phyloP scores from a whole-genome alignment of 1,140 invertebrate species.

The Heliconius hewitsoni region DNA sequence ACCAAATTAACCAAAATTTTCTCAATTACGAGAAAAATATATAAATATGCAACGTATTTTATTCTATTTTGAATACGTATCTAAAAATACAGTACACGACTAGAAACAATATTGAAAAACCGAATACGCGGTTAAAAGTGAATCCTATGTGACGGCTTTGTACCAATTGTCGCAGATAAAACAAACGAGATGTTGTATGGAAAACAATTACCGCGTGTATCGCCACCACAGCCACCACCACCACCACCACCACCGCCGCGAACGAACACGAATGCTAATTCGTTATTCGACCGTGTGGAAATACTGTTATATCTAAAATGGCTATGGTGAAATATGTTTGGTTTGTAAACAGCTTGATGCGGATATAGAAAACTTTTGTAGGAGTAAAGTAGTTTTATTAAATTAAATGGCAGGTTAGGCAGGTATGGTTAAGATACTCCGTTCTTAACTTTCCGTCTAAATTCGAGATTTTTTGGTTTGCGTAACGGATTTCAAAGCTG shows the following conservation, averaged over 20 bases:
- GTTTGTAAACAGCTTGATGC: not conserved
- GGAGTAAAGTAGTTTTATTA: no score
- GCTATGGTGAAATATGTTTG: not conserved
- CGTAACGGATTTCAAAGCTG: no score
- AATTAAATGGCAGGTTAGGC: no score
- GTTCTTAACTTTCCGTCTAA: no score
- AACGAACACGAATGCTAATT: constrained; percentile 35
- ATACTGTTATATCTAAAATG: constrained; percentile 15
- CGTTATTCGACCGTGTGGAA: constrained; percentile 18
- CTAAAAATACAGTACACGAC: no score
- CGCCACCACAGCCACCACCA: not conserved
- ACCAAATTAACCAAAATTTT: no score
- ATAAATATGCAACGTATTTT: no score
- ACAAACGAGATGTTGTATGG: constrained; percentile 47
- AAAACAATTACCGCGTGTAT: constrained; percentile 37
- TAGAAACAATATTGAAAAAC: not conserved
- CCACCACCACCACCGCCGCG: not conserved
- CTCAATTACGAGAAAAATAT: no score
- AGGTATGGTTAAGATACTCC: no score
- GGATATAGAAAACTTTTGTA: not conserved
- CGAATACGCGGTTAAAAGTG: not conserved
- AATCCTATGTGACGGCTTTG: constrained; percentile 1
- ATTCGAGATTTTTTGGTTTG: no score
- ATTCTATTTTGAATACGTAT: no score
- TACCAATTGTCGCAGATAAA: constrained; percentile 38